Percentiles rank a stretch among this genome's conserved stretches.
Evolutionary conservation across 2,888 invertebrate genomes (phyloP).

Genomic region (Zelleria hepariella): DNA sequence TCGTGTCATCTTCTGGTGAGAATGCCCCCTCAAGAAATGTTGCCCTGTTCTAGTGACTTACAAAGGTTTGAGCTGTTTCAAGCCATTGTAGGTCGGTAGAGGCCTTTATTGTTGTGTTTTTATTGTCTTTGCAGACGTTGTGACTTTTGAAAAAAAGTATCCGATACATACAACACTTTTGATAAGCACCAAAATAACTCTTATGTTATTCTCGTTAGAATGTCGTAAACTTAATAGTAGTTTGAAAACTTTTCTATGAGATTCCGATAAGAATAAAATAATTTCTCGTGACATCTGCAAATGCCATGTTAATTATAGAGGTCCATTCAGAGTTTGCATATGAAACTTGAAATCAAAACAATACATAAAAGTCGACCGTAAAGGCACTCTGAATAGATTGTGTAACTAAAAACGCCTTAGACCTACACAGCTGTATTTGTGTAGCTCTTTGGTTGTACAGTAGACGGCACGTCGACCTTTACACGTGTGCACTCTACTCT

Average conservation of each 20-base stretch:
- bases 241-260: background rate
- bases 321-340: background rate
- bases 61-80: background rate
- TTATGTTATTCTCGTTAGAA: background rate
- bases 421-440: slow-evolving; percentile 1
- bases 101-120: background rate
- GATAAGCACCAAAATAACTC: background rate
- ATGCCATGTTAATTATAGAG: too few species aligned
- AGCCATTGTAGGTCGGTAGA: background rate
- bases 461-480: too few species aligned
- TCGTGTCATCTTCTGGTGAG: background rate
- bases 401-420: background rate
- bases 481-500: too few species aligned
- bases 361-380: background rate
- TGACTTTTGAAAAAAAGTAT: background rate
- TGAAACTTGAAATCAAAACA: background rate
- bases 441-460: background rate
- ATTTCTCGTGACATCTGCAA: background rate
- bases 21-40: background rate
- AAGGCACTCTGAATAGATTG: background rate
- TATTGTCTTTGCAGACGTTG: background rate
- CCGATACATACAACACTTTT: background rate
- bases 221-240: background rate
- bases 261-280: background rate
- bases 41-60: background rate